phyloP scores from a whole-genome alignment of 1,140 invertebrate genomes.

The Hydropsyche tenuis region DNA sequence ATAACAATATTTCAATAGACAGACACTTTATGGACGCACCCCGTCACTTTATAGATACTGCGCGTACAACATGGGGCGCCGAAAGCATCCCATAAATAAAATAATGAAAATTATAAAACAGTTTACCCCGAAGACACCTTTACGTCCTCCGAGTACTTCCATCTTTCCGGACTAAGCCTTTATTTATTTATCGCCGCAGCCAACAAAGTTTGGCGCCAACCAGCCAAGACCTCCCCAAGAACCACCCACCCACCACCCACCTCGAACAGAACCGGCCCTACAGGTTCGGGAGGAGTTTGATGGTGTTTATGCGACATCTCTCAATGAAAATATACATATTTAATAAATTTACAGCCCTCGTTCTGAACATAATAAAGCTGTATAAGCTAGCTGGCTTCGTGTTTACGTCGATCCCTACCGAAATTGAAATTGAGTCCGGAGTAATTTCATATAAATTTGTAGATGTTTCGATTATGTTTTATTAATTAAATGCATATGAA shows the following conservation, averaged over 20 bases:
- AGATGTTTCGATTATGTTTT: not conserved
- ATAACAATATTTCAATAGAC: too few relatives aligned
- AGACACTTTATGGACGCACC: too few relatives aligned
- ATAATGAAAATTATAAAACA: conserved; percentile 38
- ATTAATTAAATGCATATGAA: not conserved
- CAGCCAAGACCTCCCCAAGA: not conserved
- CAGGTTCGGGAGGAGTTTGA: not conserved
- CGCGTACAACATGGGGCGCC: too few relatives aligned
- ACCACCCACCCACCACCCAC: not conserved
- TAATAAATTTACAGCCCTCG: conserved; percentile 14
- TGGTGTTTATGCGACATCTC: conserved; percentile 11
- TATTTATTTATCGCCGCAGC: conserved; percentile 36
- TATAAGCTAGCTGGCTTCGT: too few relatives aligned
- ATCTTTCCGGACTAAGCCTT: conserved; percentile 24
- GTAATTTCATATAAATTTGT: too few relatives aligned
- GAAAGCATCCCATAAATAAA: conserved; percentile 25
- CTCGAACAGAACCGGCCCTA: not conserved
- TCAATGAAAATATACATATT: conserved; percentile 27
- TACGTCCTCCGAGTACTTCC: conserved; percentile 7
- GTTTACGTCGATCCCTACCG: too few relatives aligned
- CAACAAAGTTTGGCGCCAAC: conserved; percentile 28
- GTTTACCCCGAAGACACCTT: conserved; percentile 37
- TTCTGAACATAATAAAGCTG: not conserved
- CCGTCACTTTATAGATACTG: too few relatives aligned
- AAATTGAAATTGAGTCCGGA: too few relatives aligned